Base-by-base conservation (phyloP, 1,140 invertebrate species). In the Drosophila ambigua region DNA sequence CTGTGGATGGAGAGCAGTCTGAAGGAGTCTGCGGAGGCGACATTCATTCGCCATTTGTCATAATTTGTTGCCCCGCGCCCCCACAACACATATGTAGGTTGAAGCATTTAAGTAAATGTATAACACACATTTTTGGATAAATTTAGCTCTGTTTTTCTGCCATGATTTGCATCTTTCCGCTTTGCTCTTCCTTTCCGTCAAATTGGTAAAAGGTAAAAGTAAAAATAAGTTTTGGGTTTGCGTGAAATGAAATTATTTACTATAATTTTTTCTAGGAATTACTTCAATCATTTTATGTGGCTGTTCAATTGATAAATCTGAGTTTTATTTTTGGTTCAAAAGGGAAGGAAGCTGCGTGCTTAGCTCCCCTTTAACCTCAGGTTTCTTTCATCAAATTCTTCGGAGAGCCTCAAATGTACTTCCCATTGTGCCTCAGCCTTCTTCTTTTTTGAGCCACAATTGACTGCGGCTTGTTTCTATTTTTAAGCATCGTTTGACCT, bases 41-140 rank as follows among this genome's bases (percentile, higher is more conserved):
- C 55, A 82, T 50, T 82, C 51, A 58, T 66, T 63, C 48, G 62
- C 52, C 69, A 87, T 78, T 87, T 82, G 71, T 85, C 69, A 87
- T 87, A 78, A 85, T 88, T 88, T 75, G 52, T 24, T 24, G 23
- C 23, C 23, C 11, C 4, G 4, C 63, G n/a, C n/a, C 48, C 43
- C 20, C 20, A 20, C 20, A 20, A 20, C 2, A 20, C 20, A 20
- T 31, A 66, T 62, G 83, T 83, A 78, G 83, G 83, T 72, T 79
- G 79, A 77, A 73, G 65, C 62, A 65, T 66, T 88, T 88, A 78
- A 39, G 35, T 39, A 39, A 85, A 82, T 72, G 58, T 79, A 75
- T 83, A 83, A 79, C 83, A 73, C 65, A 66, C 61, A 68, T 67
- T 28, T 7, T 43, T 4, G 35, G 45, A 69, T 48, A 23, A 48